phyloP scores from a whole-genome alignment of 2,888 invertebrate genomes.

The Luperina nickerlii region DNA sequence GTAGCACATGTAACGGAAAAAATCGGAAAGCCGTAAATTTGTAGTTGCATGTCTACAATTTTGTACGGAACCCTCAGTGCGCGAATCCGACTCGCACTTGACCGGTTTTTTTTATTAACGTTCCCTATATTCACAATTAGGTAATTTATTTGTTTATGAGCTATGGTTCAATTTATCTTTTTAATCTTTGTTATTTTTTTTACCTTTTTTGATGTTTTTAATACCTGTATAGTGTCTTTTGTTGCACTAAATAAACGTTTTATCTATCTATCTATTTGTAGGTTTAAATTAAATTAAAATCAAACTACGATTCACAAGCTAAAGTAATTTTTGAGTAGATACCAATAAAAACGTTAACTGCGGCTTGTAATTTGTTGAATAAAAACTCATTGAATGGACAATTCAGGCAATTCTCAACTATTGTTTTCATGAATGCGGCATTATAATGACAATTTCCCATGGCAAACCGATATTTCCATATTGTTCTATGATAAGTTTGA shows the following conservation, averaged over 20 bases:
- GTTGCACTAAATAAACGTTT: too few species aligned
- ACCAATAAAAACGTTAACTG: background rate
- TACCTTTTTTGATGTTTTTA: too few species aligned
- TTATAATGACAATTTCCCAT: slow-evolving; percentile 55
- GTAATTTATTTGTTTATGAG: background rate
- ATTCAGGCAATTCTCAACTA: slow-evolving; percentile 54
- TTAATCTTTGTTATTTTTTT: too few species aligned
- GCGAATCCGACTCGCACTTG: too few species aligned
- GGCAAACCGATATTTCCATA: slow-evolving; percentile 49
- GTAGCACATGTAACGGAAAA: too few species aligned
- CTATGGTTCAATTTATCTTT: too few species aligned
- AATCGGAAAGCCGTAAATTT: too few species aligned
- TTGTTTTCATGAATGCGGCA: slow-evolving; percentile 45
- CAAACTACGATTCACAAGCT: background rate
- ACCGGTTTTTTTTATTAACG: background rate
- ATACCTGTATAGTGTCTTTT: too few species aligned
- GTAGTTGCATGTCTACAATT: too few species aligned
- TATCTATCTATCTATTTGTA: too few species aligned
- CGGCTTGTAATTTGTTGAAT: background rate
- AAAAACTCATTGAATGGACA: slow-evolving; percentile 52
- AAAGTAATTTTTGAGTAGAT: background rate
- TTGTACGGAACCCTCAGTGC: too few species aligned
- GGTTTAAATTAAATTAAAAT: background rate
- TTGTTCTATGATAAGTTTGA: slow-evolving; percentile 45
- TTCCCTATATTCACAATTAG: background rate